These are phyloP conservation scores for Oreochromis aureus DNA, from an alignment of 2,113 vertebrate genomes.

Conservation along the genomic window DNA sequence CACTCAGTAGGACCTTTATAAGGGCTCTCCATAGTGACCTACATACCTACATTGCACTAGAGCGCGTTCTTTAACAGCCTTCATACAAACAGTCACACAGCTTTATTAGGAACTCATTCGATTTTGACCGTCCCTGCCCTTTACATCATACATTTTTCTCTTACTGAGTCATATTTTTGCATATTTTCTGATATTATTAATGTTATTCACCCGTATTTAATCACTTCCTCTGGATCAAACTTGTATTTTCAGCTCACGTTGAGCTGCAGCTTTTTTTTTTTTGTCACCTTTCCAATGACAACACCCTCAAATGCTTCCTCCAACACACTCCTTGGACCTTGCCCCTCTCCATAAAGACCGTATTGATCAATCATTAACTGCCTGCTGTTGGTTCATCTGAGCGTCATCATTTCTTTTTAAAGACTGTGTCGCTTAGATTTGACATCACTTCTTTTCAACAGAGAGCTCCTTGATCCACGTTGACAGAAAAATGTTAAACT, in stretches of 20 bases:
- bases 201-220: background rate
- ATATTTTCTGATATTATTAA: background rate
- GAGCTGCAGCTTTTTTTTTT: background rate
- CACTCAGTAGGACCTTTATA: background rate
- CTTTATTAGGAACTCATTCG: background rate
- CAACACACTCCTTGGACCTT: slow-evolving; percentile 22
- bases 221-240: background rate
- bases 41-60: background rate
- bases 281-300: background rate
- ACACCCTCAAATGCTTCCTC: background rate
- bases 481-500: background rate
- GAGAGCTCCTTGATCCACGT: background rate
- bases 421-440: background rate
- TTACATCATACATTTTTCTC: background rate
- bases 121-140: background rate
- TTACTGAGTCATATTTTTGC: background rate
- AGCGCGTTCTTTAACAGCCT: background rate
- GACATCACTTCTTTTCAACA: background rate
- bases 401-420: background rate
- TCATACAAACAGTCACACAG: background rate
- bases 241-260: background rate
- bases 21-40: background rate
- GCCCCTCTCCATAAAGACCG: slow-evolving; percentile 1
- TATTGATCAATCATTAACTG: slow-evolving; percentile 34
- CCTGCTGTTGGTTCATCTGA: background rate